These are phyloP conservation scores for Agriopis marginaria DNA, from an alignment of 2,888 invertebrate species.

Conservation along the genomic window DNA sequence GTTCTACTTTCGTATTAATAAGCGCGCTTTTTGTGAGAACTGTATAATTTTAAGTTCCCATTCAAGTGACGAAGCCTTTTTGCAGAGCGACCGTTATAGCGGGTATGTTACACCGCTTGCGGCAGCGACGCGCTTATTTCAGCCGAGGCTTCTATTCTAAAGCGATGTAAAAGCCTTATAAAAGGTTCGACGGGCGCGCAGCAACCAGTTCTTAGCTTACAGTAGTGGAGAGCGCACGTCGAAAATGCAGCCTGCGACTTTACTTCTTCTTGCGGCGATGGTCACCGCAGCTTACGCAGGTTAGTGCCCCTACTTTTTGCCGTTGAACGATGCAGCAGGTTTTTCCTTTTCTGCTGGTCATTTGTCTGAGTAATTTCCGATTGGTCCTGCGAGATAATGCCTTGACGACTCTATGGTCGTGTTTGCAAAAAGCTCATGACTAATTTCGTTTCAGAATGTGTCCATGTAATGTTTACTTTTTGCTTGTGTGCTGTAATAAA, in stretches of 20 bases:
- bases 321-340: conserved; percentile 46
- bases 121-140: conserved; percentile 60
- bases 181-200: conserved; percentile 58
- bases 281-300: conserved; percentile 77
- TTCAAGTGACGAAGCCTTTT: conserved; percentile 66
- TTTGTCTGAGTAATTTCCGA: conserved; percentile 59
- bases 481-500: neutral
- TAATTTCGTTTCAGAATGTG: conserved; percentile 18
- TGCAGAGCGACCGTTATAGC: conserved; percentile 71
- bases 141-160: conserved; percentile 51
- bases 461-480: conserved; percentile 9
- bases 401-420: conserved; percentile 13
- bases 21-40: conserved; percentile 36
- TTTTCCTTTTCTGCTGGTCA: conserved; percentile 58
- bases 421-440: conserved; percentile 31
- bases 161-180: conserved; percentile 66
- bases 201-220: conserved; percentile 72
- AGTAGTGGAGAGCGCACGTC: conserved; percentile 62
- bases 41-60: conserved; percentile 49
- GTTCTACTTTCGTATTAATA: conserved; percentile 41
- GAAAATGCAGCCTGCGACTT: conserved; percentile 69
- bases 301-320: conserved; percentile 82
- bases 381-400: conserved; percentile 49
- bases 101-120: conserved; percentile 56
- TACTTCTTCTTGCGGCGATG: conserved; percentile 71